phyloP scores from a whole-genome alignment of 2,888 invertebrate genomes.

The Coenonympha arcania region DNA sequence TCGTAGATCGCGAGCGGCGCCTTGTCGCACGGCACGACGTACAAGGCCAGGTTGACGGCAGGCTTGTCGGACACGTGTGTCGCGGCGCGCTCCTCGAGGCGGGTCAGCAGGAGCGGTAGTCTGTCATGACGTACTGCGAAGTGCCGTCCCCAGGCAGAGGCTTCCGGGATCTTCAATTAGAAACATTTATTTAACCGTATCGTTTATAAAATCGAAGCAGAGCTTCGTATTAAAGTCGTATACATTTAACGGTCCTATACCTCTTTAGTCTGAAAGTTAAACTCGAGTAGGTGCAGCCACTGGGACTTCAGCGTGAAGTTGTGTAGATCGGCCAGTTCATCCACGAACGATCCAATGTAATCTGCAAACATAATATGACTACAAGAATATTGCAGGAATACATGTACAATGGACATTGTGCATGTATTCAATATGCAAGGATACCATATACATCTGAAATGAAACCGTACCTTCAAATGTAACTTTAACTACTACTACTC shows the following conservation, averaged over 20 bases:
- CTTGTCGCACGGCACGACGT: slow-evolving; percentile 81
- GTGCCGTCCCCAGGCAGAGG: slow-evolving; percentile 61
- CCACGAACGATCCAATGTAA: slow-evolving; percentile 84
- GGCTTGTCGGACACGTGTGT: slow-evolving; percentile 87
- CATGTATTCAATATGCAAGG: too few relatives aligned
- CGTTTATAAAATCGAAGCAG: too few relatives aligned
- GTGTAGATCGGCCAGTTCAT: slow-evolving; percentile 79
- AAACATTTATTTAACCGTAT: too few relatives aligned
- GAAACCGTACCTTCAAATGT: too few relatives aligned
- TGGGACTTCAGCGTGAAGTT: slow-evolving; percentile 90
- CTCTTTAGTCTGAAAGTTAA: slow-evolving; percentile 82
- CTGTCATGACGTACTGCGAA: slow-evolving; percentile 79
- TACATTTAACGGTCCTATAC: too few relatives aligned
- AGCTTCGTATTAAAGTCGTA: too few relatives aligned
- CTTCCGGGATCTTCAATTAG: slow-evolving; percentile 30
- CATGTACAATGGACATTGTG: too few relatives aligned
- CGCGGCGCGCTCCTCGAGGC: slow-evolving; percentile 89
- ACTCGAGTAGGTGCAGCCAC: slow-evolving; percentile 86
- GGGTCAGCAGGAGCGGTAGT: slow-evolving; percentile 87
- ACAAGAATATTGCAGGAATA: too few relatives aligned
- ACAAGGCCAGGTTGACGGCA: slow-evolving; percentile 88
- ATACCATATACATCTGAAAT: too few relatives aligned
- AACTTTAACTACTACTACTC: too few relatives aligned
- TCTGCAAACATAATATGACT: slow-evolving; percentile 71
- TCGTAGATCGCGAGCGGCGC: slow-evolving; percentile 84